Percentiles rank a stretch among this genome's conserved stretches.
These are phyloP conservation scores for Leucosticte australis DNA, from an alignment of 2,113 vertebrate species.

Conservation along the genomic window DNA sequence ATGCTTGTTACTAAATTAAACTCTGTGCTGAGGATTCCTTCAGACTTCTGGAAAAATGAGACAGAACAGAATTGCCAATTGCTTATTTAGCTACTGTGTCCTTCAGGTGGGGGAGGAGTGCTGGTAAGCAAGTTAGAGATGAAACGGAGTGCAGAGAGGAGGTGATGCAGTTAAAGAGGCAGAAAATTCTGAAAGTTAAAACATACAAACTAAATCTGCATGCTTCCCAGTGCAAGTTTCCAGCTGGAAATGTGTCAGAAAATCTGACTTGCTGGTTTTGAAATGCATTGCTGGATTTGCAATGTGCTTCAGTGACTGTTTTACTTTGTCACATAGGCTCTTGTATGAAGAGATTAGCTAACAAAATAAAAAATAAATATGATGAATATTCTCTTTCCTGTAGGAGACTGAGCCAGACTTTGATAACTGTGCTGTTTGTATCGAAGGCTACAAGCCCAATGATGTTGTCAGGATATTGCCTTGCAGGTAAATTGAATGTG, in stretches of 20 bases:
- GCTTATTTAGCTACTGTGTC: not conserved
- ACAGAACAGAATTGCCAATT: not conserved
- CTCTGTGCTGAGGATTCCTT: not conserved
- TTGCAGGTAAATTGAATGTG: constrained; percentile 83
- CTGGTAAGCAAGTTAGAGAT: not conserved
- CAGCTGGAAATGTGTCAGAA: not conserved
- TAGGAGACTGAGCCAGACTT: constrained; percentile 96
- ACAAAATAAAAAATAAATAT: not conserved
- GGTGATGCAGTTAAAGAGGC: not conserved
- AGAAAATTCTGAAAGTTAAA: not conserved
- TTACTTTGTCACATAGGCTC: not conserved
- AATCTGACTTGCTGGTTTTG: not conserved
- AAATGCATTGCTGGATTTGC: not conserved
- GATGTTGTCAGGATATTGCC: constrained; percentile 94
- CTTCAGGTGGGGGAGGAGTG: not conserved
- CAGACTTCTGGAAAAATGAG: not conserved
- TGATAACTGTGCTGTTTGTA: constrained; percentile 98
- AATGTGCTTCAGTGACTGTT: not conserved
- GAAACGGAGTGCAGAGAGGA: not conserved
- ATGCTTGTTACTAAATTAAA: not conserved
- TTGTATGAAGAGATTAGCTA: not conserved
- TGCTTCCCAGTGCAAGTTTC: not conserved
- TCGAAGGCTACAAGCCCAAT: constrained; percentile 95
- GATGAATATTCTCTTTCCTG: constrained; percentile 46
- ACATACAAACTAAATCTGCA: not conserved